Base-by-base conservation (phyloP, 2,888 invertebrate species). In the Panzeria rudis region DNA sequence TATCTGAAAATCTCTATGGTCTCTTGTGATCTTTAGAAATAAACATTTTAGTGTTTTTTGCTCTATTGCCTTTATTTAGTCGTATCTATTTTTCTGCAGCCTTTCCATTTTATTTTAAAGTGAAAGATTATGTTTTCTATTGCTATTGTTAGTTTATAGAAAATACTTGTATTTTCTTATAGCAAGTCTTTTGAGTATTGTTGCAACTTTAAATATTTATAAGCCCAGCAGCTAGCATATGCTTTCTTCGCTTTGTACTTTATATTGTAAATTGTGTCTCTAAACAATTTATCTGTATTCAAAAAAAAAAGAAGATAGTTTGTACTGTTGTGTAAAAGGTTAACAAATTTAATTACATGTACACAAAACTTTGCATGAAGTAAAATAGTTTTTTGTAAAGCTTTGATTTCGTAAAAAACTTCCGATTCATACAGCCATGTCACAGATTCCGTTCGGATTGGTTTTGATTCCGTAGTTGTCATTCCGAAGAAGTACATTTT, bases 141-240 rank as follows among this genome's bases (percentile, higher is more conserved):
- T 68, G 41, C 73, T 44, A 52, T 50, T 68, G 59, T 75, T 47
- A 15, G 23, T 61, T 50, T 61, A 38, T 8, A 41, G 44, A 29
- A 68, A 68, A 29, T 66, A 56, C 25, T 44, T 72, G 44, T n/a
- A n/a, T 17, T 50, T 59, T 29, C 29, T 54, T 54, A 32, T 17
- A 32, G 44, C 66, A 59, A 47, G 56, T 59, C 77, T 56, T 61
- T 52, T 32, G 66, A 68, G 66, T 52, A 50, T 61, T 59, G 52
- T 69, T 25, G 81, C 44, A 41, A 32, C 8, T 54, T 81, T 32
- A 62, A 75, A 68, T 61, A 68, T 81, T 81, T 81, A 73, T 54
- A 64, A 71, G 61, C 47, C 61, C 23, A 23, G 41, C 13, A 32
- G 29, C 62, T 69, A 41, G 23, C 44, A 52, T 54, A 23, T n/a